Evolutionary conservation across 2,888 invertebrate species (phyloP), one percentile per base, ranked within the genome.

Genomic region (Caenorhabditis sp.): DNA sequence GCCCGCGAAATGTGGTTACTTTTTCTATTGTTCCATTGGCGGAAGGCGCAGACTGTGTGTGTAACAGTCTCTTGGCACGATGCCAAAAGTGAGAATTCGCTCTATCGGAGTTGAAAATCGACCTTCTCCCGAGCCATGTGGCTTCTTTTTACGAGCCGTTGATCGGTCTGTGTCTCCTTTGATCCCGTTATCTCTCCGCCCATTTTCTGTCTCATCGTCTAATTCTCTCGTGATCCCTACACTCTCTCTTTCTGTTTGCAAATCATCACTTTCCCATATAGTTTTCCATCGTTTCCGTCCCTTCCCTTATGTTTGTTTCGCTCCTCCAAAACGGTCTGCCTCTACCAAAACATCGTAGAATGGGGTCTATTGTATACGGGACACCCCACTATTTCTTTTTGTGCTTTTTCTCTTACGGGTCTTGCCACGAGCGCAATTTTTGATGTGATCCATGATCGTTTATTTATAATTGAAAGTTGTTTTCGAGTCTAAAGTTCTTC

Each of bases 181-280:
- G 6, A 58, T 50, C 50, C 24, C 60, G 26, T 47, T 47, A 32
- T 24, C 35, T 32, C 62, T 53, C 11, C 22, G 4, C 28, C 53
- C 55, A 6, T 35, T 26, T 51, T 50, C 51, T 37, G 11, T 67
- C 53, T 67, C 26, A n/a, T 44, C 61, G 67, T 67, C 76, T 76
- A 76, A 76, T 76, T 67, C 67, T 76, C 67, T 40, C 5, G 3
- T 22, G 61, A 71, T 62, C 60, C 55, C 1, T 53, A n/a, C n/a
- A n/a, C 51, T 26, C 51, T 60, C 24, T 58, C 28, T 35, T 28
- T 3, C 18, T 76, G 67, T 76, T 76, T 76, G 61, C 76, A 76
- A 76, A 67, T 76, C 67, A 76, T 76, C 76, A 76, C 67, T 76
- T 76, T 76, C 76, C 67, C 76, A 53, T 67, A 60, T 47, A 61